Evolutionary conservation across 30 jellyfish, hydroid and myxozoan genomes (phyloP).

Genomic region (Cassiopea andromeda): DNA sequence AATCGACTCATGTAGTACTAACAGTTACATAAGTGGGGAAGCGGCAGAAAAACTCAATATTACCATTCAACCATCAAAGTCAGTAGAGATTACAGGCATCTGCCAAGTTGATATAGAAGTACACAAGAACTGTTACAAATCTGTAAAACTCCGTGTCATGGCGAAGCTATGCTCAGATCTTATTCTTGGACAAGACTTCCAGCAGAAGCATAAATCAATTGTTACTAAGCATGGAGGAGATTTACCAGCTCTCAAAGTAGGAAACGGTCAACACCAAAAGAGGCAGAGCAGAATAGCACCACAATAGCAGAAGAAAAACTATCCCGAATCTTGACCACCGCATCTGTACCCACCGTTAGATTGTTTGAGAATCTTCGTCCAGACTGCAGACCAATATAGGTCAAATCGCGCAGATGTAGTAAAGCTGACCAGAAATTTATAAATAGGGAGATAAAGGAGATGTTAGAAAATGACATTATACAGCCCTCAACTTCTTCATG

Average conservation of each 20-base stretch:
- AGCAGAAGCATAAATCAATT: slow-evolving; percentile 46
- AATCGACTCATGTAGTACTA: too few species aligned
- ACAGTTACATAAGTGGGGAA: too few species aligned
- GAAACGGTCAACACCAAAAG: too few species aligned
- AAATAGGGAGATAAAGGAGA: slow-evolving; percentile 53
- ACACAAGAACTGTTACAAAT: background rate
- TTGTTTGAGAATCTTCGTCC: slow-evolving; percentile 32
- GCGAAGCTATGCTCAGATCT: slow-evolving; percentile 60
- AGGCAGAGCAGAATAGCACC: too few species aligned
- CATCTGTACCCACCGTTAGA: slow-evolving; percentile 23
- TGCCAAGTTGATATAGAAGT: background rate
- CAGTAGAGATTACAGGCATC: background rate
- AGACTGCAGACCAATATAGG: slow-evolving; percentile 59
- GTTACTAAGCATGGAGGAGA: slow-evolving; percentile 42
- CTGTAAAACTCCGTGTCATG: slow-evolving; percentile 7
- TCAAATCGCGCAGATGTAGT: slow-evolving; percentile 33
- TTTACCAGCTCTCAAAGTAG: background rate
- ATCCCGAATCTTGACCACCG: slow-evolving; percentile 29
- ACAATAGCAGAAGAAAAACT: too few species aligned
- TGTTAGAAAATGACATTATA: slow-evolving; percentile 38
- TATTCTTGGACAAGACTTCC: slow-evolving; percentile 68
- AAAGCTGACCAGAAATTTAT: slow-evolving; percentile 53
- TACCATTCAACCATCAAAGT: too few species aligned
- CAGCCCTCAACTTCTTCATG: slow-evolving; percentile 78
- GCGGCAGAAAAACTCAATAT: too few species aligned